phyloP scores from a whole-genome alignment of 2,797 vertebrate genomes.

The Bovichtus variegatus region DNA sequence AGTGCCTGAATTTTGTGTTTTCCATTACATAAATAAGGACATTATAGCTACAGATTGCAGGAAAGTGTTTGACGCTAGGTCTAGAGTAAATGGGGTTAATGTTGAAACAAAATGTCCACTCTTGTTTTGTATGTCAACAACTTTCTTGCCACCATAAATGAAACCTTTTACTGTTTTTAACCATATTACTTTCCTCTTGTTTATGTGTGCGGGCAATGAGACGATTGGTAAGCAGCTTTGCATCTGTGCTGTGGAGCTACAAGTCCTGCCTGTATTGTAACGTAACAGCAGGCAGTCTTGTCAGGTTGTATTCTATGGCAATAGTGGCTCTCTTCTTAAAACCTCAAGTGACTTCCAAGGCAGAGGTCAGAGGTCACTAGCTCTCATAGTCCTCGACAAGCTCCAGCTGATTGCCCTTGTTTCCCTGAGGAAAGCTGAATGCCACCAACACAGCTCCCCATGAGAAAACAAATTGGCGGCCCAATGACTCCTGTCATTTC shows the following conservation, averaged over 20 bases:
- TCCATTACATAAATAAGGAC: too few species aligned
- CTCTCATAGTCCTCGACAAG: conserved; percentile 65
- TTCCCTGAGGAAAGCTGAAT: conserved; percentile 63
- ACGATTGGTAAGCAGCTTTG: too few species aligned
- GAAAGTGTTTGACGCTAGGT: too few species aligned
- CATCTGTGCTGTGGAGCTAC: conserved; percentile 4
- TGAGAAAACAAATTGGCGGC: conserved; percentile 73
- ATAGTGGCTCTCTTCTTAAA: conserved; percentile 32
- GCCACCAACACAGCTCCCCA: conserved; percentile 69
- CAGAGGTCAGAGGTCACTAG: conserved; percentile 63
- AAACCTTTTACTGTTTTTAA: conserved; percentile 4
- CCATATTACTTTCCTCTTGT: neutral
- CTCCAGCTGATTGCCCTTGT: conserved; percentile 72
- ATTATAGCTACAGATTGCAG: too few species aligned
- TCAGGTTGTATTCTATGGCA: neutral
- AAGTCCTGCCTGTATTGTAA: neutral
- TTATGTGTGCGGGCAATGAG: neutral
- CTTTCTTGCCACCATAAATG: neutral
- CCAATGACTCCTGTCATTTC: conserved; percentile 74
- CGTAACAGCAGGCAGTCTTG: conserved; percentile 23
- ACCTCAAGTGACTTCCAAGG: conserved; percentile 46
- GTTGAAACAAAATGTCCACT: too few species aligned
- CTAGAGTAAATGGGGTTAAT: too few species aligned
- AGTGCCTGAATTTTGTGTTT: too few species aligned
- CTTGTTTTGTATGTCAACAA: conserved; percentile 13